These are phyloP conservation scores for Leptinotarsa tumamoca DNA, from an alignment of 2,888 invertebrate genomes.

Conservation along the genomic window DNA sequence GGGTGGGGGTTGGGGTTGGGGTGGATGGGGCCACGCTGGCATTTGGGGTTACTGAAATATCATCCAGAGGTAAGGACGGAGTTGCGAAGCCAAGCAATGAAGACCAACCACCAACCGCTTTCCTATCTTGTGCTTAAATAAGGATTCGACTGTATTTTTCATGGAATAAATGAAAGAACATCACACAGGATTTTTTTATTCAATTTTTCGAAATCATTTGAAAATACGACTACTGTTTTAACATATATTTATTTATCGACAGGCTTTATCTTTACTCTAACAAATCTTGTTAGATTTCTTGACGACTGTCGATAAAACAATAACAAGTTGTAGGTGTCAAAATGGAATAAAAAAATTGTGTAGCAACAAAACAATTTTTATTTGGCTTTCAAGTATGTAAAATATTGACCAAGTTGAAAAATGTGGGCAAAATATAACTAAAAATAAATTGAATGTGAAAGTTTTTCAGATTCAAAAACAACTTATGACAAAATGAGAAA, in stretches of 20 bases:
- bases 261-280: too few species aligned
- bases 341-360: too few species aligned
- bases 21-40: slow-evolving; percentile 33
- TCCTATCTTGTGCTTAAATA: background rate
- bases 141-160: background rate
- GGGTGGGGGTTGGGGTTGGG: slow-evolving; percentile 31
- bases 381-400: too few species aligned
- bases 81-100: slow-evolving; percentile 27
- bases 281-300: too few species aligned
- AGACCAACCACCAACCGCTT: background rate
- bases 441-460: too few species aligned
- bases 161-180: slow-evolving; percentile 14
- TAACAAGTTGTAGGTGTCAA: too few species aligned
- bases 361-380: too few species aligned
- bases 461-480: too few species aligned
- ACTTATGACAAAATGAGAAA: too few species aligned
- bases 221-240: background rate
- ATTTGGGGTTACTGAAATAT: slow-evolving; percentile 39
- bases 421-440: too few species aligned
- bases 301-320: too few species aligned
- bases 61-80: background rate
- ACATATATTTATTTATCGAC: background rate
- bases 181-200: background rate
- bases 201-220: background rate
- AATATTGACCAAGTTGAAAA: too few species aligned